Percentiles rank a stretch among this genome's conserved stretches.
These are phyloP conservation scores for Anthopleura xanthogrammica DNA, from an alignment of 92 coral and sea anemone genomes.

Conservation along the genomic window DNA sequence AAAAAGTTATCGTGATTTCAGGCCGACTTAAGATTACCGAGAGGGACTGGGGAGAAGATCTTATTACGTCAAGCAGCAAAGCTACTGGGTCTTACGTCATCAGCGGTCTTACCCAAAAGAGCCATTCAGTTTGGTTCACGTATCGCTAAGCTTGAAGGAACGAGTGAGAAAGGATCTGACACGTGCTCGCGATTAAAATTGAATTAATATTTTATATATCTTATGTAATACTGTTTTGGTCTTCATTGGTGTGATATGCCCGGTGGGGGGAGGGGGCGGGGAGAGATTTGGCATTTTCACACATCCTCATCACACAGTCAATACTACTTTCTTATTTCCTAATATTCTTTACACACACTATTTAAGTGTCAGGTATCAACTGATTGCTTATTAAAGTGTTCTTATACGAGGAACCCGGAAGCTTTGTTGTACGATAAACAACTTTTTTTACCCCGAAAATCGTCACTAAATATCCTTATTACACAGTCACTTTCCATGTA, in stretches of 20 bases:
- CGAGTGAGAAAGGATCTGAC: conserved; percentile 84
- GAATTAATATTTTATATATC: neutral
- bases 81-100: conserved; percentile 86
- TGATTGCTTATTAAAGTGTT: too few species aligned
- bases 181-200: conserved; percentile 64
- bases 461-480: too few species aligned
- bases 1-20: conserved; percentile 26
- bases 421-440: too few species aligned
- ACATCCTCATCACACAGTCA: too few species aligned
- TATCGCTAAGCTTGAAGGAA: conserved; percentile 91
- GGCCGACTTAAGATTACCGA: conserved; percentile 87
- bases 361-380: too few species aligned
- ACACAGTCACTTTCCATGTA: too few species aligned
- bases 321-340: too few species aligned
- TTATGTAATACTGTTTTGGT: neutral
- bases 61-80: conserved; percentile 86
- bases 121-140: conserved; percentile 99
- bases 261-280: neutral
- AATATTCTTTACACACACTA: too few species aligned
- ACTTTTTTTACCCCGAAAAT: too few species aligned
- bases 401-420: too few species aligned
- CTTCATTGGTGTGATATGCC: neutral
- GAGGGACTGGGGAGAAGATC: conserved; percentile 95
- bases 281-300: too few species aligned
- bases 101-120: conserved; percentile 87